Evolutionary conservation across 2,888 invertebrate genomes (phyloP), one percentile per base, ranked within the genome.

Genomic region (Napeogenes inachia): DNA sequence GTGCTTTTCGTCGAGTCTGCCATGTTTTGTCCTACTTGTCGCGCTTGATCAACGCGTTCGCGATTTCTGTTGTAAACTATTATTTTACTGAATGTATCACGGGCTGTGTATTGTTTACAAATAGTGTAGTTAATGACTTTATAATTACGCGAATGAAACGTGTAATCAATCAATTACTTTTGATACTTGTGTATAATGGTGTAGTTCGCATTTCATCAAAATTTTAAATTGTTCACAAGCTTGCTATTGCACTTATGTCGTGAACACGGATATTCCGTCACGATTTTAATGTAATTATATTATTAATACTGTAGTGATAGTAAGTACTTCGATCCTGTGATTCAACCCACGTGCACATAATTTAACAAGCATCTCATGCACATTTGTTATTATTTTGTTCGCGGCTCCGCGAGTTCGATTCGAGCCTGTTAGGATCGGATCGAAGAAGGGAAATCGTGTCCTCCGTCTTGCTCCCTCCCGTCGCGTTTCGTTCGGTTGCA

Each of bases 381-480:
- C 92, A 92, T 92, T 93, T 93, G 93, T 93, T 93, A 92, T 93
- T 93, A 93, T 93, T 93, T 93, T 93, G 93, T 90, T 91, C 89
- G 91, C 88, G 92, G 92, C 89, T 91, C 21, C 88, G 88, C 87
- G 91, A 92, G 92, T 92, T 92, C 92, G 92, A 92, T 92, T 91
- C 91, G 78, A 75, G 80, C 78, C 81, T 79, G 82, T 80, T 76
- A 78, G 77, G 79, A 78, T 85, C 78, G 80, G 78, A 80, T 79
- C 79, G 85, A 81, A 81, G 81, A 79, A 80, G 82, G 79, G 80
- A 80, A 82, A 82, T 81, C 81, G 83, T 78, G 81, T 81, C 78
- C 80, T 79, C 78, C 80, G 81, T 82, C 77, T 81, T 80, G 79
- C 77, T 84, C 79, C 77, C 79, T 79, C 79, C 71, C 72, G 75